These are phyloP conservation scores for Fulica atra DNA, from an alignment of 2,113 vertebrate species.

Conservation along the genomic window DNA sequence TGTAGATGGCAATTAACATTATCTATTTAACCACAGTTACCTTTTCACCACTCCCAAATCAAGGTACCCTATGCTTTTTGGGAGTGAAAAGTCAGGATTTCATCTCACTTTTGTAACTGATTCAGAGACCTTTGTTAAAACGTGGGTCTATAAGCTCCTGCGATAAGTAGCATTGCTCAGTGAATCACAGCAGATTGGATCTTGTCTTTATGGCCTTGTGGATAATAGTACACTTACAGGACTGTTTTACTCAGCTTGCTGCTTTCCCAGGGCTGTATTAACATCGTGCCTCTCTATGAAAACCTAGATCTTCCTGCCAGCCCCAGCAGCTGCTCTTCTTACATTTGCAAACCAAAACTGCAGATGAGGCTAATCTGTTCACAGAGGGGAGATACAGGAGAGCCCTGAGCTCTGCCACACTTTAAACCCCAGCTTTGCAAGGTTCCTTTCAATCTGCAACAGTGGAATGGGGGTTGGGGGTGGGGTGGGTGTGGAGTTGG, in stretches of 20 bases:
- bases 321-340: slow-evolving; percentile 19
- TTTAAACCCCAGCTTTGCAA: not conserved
- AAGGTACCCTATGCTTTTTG: not conserved
- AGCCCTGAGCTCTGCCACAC: not conserved
- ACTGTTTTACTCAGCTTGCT: not conserved
- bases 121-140: not conserved
- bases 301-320: not conserved
- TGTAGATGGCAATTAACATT: not conserved
- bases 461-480: not conserved
- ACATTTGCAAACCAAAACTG: not conserved
- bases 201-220: slow-evolving; percentile 28
- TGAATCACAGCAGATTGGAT: slow-evolving; percentile 37
- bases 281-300: not conserved
- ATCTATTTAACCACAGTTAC: not conserved
- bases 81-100: not conserved
- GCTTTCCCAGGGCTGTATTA: slow-evolving; percentile 10
- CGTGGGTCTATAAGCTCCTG: not conserved
- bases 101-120: not conserved
- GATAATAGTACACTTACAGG: not conserved
- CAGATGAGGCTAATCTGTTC: not conserved
- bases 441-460: not conserved
- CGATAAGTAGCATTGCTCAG: not conserved
- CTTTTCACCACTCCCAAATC: not conserved
- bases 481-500: too few relatives aligned
- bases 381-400: not conserved